Percentiles rank a stretch among this genome's conserved stretches.
These are phyloP conservation scores for Cataglyphis livida DNA, from an alignment of 2,888 invertebrate species.

Conservation along the genomic window DNA sequence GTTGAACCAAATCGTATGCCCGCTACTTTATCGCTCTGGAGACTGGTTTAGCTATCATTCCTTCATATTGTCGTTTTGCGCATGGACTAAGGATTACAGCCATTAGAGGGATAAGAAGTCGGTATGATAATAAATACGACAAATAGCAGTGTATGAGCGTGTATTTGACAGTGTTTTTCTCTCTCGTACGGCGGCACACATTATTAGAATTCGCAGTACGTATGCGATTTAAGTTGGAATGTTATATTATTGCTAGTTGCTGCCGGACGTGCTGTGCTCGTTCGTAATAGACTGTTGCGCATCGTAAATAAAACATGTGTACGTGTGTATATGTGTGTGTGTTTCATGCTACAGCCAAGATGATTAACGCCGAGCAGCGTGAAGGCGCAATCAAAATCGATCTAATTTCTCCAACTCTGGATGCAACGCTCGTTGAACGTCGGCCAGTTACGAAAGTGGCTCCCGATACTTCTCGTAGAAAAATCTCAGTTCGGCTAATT, in stretches of 20 bases:
- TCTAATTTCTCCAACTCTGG: constrained; percentile 46
- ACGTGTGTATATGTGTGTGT: not conserved
- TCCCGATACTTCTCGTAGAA: constrained; percentile 49
- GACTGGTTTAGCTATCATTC: constrained; percentile 54
- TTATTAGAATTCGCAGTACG: constrained; percentile 82
- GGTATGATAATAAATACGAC: constrained; percentile 55
- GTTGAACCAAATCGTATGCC: constrained; percentile 60
- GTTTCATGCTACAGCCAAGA: constrained; percentile 22
- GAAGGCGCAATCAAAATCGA: constrained; percentile 44
- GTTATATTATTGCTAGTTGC: constrained; percentile 84
- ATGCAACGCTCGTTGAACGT: constrained; percentile 53
- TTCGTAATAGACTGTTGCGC: constrained; percentile 60
- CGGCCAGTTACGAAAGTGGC: constrained; percentile 51
- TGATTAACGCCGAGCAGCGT: constrained; percentile 45
- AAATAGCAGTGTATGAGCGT: constrained; percentile 84
- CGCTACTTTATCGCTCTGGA: constrained; percentile 57
- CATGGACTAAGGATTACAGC: constrained; percentile 23
- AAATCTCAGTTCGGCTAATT: constrained; percentile 55
- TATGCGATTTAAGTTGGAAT: constrained; percentile 82
- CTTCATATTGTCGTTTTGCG: constrained; percentile 40
- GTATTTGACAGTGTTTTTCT: constrained; percentile 84
- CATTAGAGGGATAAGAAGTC: constrained; percentile 48
- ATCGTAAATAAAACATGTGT: constrained; percentile 38
- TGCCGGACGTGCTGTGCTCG: constrained; percentile 80
- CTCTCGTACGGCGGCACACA: constrained; percentile 82